These are phyloP conservation scores for Ichneumoninae sp. DNA, from an alignment of 2,888 invertebrate genomes.

Conservation along the genomic window DNA sequence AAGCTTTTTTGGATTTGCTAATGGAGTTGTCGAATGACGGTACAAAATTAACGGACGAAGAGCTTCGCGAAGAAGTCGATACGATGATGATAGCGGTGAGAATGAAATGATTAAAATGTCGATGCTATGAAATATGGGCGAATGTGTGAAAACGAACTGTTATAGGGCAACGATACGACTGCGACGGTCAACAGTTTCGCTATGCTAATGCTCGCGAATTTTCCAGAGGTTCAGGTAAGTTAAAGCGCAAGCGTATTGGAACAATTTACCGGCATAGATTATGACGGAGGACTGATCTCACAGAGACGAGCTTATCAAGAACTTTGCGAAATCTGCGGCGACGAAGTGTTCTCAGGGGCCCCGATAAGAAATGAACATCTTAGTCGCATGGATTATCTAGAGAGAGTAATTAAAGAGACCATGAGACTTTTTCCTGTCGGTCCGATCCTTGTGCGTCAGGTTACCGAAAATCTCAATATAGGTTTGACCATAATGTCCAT, in stretches of 20 bases:
- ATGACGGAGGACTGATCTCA: not conserved
- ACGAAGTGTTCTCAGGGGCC: conserved; percentile 66
- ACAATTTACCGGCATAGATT: not conserved
- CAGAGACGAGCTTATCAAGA: conserved; percentile 83
- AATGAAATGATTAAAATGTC: not conserved
- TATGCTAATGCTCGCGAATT: conserved; percentile 71
- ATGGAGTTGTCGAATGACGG: conserved; percentile 84
- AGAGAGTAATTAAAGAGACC: conserved; percentile 87
- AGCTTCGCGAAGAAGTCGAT: conserved; percentile 86
- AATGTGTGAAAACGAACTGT: not conserved
- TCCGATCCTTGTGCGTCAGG: conserved; percentile 49
- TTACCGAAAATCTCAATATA: conserved; percentile 8
- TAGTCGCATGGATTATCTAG: conserved; percentile 85
- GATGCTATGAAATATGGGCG: not conserved
- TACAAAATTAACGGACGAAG: conserved; percentile 85
- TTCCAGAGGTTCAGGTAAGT: not conserved
- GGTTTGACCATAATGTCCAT: conserved; percentile 80
- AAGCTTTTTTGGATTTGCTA: too few species aligned
- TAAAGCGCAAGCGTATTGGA: not conserved
- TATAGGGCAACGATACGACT: conserved; percentile 74
- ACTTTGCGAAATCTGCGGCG: conserved; percentile 76
- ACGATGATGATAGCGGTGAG: conserved; percentile 86
- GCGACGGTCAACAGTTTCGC: conserved; percentile 70
- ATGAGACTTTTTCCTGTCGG: conserved; percentile 86
- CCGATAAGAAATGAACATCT: conserved; percentile 84